phyloP scores from a whole-genome alignment of 2,797 vertebrate species.

The Helarctos malayanus region DNA sequence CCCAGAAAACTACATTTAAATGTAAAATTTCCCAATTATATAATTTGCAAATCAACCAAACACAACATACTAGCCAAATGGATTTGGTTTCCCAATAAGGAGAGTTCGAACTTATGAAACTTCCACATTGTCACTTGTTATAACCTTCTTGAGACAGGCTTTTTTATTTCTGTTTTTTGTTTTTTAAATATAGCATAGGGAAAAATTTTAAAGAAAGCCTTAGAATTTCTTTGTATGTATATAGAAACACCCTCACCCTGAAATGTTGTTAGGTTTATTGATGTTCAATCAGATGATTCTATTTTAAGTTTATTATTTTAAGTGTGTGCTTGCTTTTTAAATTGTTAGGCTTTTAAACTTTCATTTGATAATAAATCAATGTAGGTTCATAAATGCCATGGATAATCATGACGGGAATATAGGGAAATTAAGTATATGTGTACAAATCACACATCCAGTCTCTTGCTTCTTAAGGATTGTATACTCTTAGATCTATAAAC shows the following conservation, averaged over 20 bases:
- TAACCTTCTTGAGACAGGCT: background rate
- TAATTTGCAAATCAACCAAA: background rate
- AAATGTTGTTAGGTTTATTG: constrained; percentile 41
- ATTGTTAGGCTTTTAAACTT: constrained; percentile 54
- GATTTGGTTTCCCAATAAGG: background rate
- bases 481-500: background rate
- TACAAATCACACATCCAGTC: background rate
- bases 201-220: constrained; percentile 28
- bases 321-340: constrained; percentile 55
- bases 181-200: background rate
- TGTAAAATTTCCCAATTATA: background rate
- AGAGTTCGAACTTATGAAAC: background rate
- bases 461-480: background rate
- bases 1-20: background rate
- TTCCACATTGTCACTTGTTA: background rate
- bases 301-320: constrained; percentile 73
- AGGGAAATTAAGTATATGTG: constrained; percentile 12
- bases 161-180: background rate
- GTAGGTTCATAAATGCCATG: constrained; percentile 49
- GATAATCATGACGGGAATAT: constrained; percentile 57
- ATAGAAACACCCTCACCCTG: background rate
- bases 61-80: background rate
- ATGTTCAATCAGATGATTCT: constrained; percentile 33
- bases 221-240: background rate
- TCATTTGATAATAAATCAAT: constrained; percentile 47